These are phyloP conservation scores for Mormyrops attenuatus DNA, from an alignment of 2,797 vertebrate genomes.

Conservation along the genomic window DNA sequence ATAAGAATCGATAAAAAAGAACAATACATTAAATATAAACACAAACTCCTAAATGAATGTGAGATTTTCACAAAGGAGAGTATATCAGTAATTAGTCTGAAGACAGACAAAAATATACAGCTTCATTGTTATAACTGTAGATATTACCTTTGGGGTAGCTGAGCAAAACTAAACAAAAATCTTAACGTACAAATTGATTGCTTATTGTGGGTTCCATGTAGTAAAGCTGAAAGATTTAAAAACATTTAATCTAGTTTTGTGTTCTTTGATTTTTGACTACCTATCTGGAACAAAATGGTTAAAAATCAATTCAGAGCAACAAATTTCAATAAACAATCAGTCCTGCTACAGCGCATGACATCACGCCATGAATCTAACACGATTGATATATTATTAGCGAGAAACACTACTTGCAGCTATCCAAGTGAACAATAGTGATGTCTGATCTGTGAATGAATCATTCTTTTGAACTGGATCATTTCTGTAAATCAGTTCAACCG, in stretches of 20 bases:
- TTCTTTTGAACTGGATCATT: background rate
- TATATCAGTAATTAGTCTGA: background rate
- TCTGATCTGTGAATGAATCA: background rate
- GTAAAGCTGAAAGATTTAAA: background rate
- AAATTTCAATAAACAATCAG: background rate
- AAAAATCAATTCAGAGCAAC: background rate
- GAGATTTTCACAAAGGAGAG: background rate
- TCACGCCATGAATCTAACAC: background rate
- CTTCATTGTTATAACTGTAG: background rate
- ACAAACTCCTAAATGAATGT: background rate
- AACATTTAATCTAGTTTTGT: background rate
- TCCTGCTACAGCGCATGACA: background rate
- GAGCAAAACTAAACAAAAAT: background rate
- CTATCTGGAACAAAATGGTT: background rate
- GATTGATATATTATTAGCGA: background rate
- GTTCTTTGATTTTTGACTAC: background rate
- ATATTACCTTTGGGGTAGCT: background rate
- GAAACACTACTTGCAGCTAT: background rate
- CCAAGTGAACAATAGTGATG: background rate
- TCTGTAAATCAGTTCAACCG: background rate
- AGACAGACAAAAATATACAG: background rate
- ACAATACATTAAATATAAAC: background rate
- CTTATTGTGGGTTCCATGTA: background rate
- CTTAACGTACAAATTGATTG: background rate
- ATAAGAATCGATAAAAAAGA: background rate